Percentiles rank a stretch among this genome's conserved stretches.
Evolutionary conservation across 2,888 invertebrate species (phyloP).

Genomic region (Andrena trimmerana): DNA sequence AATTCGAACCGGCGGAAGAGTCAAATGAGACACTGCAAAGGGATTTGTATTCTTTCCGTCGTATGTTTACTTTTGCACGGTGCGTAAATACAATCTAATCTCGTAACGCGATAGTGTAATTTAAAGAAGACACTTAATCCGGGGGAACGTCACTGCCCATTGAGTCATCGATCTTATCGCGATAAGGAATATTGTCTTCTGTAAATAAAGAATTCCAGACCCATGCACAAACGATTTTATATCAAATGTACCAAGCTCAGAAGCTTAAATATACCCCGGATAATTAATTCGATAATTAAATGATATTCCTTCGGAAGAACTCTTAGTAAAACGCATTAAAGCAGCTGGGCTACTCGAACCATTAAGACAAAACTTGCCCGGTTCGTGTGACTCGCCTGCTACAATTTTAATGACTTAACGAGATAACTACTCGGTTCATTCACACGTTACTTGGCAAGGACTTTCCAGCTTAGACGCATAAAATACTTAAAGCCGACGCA

Average conservation of each 20-base stretch:
- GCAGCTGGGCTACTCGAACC: neutral
- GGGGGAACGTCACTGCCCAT: constrained; percentile 12
- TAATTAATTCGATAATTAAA: neutral
- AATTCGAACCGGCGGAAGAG: neutral
- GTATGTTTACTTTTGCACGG: no score
- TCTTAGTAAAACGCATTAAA: neutral
- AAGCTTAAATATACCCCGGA: no score
- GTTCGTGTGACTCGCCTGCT: constrained; percentile 27
- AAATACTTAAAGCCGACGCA: neutral
- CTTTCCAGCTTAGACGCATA: neutral
- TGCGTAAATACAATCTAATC: constrained; percentile 14
- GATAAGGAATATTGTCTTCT: constrained; percentile 34
- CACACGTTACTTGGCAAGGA: constrained; percentile 33
- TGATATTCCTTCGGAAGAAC: neutral
- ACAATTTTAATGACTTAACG: constrained; percentile 61
- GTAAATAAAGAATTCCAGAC: constrained; percentile 25
- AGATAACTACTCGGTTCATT: constrained; percentile 37
- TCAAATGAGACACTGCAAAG: neutral
- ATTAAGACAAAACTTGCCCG: constrained; percentile 34
- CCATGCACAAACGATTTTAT: neutral
- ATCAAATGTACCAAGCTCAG: no score
- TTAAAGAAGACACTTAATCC: constrained; percentile 5
- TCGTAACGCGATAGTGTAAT: constrained; percentile 6
- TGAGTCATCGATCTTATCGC: constrained; percentile 39
- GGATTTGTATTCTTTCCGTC: neutral